Conservation (phyloP, 2,113 vertebrate genomes). For the Pelodiscus sinensis region DNA sequence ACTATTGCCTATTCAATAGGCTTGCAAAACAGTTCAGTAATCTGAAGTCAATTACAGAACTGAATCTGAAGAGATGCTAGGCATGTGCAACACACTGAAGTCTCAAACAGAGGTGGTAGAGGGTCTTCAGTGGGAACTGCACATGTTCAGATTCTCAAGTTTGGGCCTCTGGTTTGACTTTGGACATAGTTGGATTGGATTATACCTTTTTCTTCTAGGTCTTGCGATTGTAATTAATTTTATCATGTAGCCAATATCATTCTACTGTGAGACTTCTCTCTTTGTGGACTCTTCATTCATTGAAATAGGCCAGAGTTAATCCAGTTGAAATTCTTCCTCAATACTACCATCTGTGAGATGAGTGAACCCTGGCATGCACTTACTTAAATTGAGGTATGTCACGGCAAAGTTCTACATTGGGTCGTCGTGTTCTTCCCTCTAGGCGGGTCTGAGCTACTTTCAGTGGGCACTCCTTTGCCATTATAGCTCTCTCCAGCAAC, state of each 20-base stretch:
- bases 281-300: neutral
- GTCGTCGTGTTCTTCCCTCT: slow-evolving; percentile 64
- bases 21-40: neutral
- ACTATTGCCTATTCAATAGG: neutral
- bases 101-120: neutral
- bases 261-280: neutral
- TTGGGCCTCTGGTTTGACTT: neutral
- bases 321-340: neutral
- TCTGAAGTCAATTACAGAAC: rapidly evolving
- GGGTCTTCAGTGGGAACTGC: neutral
- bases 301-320: neutral
- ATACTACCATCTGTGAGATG: neutral
- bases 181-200: neutral
- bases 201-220: neutral
- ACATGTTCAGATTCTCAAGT: neutral
- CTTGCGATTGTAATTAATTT: neutral
- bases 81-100: neutral
- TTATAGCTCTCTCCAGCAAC: slow-evolving; percentile 73
- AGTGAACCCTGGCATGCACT: slow-evolving; percentile 8
- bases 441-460: slow-evolving; percentile 75
- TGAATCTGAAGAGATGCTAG: neutral
- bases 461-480: slow-evolving; percentile 74
- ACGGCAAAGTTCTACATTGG: slow-evolving; percentile 72
- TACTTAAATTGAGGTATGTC: slow-evolving; percentile 75
- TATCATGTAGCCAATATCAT: neutral